Evolutionary conservation across 2,797 vertebrate genomes (phyloP).

Genomic region (Carapus acus): DNA sequence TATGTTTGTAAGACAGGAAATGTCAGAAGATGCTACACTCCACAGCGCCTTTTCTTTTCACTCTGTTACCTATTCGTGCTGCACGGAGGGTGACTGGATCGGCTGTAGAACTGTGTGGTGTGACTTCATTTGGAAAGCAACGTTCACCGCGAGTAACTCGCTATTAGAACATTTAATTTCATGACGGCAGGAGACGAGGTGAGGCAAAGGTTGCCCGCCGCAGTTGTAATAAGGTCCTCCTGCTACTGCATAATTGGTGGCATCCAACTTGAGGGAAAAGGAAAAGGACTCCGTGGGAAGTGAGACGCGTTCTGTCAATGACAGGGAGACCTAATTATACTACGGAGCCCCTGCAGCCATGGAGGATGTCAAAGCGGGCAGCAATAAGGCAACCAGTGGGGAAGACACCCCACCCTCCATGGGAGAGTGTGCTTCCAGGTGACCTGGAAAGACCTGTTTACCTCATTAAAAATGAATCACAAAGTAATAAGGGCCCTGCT

Average conservation of each 20-base stretch:
- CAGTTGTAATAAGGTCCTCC: slow-evolving; percentile 58
- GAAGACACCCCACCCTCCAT: slow-evolving; percentile 51
- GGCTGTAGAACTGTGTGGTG: slow-evolving; percentile 25
- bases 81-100: slow-evolving; percentile 20
- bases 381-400: slow-evolving; percentile 57
- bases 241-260: slow-evolving; percentile 66
- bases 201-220: slow-evolving; percentile 58
- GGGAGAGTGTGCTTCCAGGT: slow-evolving; percentile 50
- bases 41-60: slow-evolving; percentile 12
- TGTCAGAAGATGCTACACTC: background rate
- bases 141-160: slow-evolving; percentile 11
- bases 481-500: slow-evolving; percentile 68
- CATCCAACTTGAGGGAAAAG: slow-evolving; percentile 58
- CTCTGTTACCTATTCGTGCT: slow-evolving; percentile 6
- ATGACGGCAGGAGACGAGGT: slow-evolving; percentile 23
- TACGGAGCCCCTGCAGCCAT: slow-evolving; percentile 59
- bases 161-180: slow-evolving; percentile 35
- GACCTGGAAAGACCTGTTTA: slow-evolving; percentile 76
- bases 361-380: slow-evolving; percentile 59
- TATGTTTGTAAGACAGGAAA: slow-evolving; percentile 5
- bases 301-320: slow-evolving; percentile 67
- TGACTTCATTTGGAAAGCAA: slow-evolving; percentile 16
- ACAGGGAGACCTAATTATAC: slow-evolving; percentile 74
- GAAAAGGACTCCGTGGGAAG: slow-evolving; percentile 57
- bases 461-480: slow-evolving; percentile 77